phyloP scores from a whole-genome alignment of 2,113 vertebrate species.

The Cryptotis parvus region DNA sequence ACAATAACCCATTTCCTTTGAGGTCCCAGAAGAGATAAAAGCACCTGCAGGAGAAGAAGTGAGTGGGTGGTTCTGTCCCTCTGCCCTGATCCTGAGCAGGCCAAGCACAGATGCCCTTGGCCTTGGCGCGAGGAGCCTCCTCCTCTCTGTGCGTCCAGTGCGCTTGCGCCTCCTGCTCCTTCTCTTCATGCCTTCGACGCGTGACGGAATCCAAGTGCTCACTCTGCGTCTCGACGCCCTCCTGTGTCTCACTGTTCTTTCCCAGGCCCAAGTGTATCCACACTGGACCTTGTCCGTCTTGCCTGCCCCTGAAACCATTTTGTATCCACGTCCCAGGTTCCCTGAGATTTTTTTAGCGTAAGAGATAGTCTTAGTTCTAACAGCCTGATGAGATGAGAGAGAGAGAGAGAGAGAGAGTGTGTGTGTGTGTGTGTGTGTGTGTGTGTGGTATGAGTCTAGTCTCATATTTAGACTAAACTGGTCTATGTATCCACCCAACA shows the following conservation, averaged over 20 bases:
- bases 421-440: neutral
- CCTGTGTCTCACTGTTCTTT: neutral
- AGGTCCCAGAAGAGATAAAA: neutral
- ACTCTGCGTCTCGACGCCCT: neutral
- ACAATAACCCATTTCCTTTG: neutral
- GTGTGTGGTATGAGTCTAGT: neutral
- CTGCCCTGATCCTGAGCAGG: neutral
- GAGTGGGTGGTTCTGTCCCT: neutral
- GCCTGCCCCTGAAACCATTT: constrained; percentile 7
- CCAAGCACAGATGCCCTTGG: neutral
- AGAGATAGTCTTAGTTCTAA: constrained; percentile 33
- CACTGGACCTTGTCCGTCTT: neutral
- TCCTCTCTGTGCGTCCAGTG: neutral
- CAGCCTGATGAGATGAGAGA: neutral
- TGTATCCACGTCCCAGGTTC: constrained; percentile 16
- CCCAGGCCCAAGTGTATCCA: constrained; percentile 17
- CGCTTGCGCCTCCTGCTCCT: neutral
- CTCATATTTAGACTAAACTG: constrained; percentile 40
- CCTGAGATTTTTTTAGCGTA: constrained; percentile 7
- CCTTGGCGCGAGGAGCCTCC: neutral
- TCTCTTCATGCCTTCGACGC: constrained; percentile 66
- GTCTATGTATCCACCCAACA: neutral
- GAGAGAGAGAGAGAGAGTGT: too few relatives aligned
- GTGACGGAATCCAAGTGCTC: constrained; percentile 17
- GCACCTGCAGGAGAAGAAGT: neutral